Base-by-base conservation (phyloP, 1,140 invertebrate species). In the Drosophila miranda region DNA sequence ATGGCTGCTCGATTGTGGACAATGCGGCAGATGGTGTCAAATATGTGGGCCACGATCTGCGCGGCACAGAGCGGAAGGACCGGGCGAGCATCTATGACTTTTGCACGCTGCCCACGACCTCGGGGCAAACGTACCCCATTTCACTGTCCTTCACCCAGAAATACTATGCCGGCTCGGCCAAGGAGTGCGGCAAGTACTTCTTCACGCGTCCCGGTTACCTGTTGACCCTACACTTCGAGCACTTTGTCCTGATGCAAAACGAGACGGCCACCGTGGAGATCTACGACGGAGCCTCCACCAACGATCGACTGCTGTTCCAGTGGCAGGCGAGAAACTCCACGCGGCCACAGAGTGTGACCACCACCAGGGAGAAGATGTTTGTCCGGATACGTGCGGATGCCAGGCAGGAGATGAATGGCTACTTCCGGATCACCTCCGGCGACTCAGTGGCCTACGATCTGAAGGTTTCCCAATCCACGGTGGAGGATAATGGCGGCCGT, bases 401-500 rank as follows among this genome's bases (percentile, higher is more conserved):
- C 0, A 91, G 93, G 51, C 94, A 94, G 8, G 93, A 95, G 70
- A 93, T 95, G 30, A 92, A 95, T 8, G 94, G 95, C 3, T 96
- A 95, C 76, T 92, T 98, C 55, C 92, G 95, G 71, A 88, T 98
- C 38, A 94, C 94, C 0, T 95, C 96, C 0, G 95, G 95, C 11
- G 92, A 94, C 23, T 93, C 94, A 91, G 97, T 97, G 93, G 95
- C 94, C 49, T 96, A 95, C 81, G 97, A 99, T 89, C 92, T 99
- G 2, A 96, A 97, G 67, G 93, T 99, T 6, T 96, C 95, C 0
- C 95, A 96, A 70, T 96, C 96, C 14, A 93, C 95, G 21, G 94
- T 99, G 42, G 94, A 94, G 0, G 94, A 96, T 75, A 99, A 99
- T 91, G 96, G 96, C 78, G 98, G 98, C 1, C 95, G 98, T 91